Percentiles rank a stretch among this genome's conserved stretches.
These are phyloP conservation scores for Hylomyscus alleni DNA, from an alignment of 2,797 vertebrate species.

Conservation along the genomic window DNA sequence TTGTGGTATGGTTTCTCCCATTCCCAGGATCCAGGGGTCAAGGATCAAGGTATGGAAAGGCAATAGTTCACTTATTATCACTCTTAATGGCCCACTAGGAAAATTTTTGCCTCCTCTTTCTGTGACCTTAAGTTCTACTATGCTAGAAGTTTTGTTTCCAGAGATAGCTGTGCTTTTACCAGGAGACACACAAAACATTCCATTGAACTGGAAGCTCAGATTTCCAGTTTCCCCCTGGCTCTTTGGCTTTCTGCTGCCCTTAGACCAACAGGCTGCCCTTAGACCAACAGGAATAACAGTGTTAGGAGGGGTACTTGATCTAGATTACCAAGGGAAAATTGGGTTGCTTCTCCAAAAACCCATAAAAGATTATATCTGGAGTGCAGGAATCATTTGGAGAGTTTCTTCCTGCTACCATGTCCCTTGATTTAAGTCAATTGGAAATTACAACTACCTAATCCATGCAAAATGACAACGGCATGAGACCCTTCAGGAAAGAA, in stretches of 20 bases:
- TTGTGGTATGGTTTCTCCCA: background rate
- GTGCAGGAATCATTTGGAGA: background rate
- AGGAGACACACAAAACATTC: background rate
- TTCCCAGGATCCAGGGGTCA: background rate
- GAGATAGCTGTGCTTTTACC: too few relatives aligned
- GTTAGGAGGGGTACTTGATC: background rate
- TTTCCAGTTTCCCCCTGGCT: too few relatives aligned
- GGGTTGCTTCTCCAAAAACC: background rate
- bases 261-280: background rate
- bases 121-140: background rate
- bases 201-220: background rate
- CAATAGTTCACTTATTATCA: background rate
- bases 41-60: background rate
- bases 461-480: background rate
- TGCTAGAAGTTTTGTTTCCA: background rate
- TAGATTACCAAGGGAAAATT: background rate
- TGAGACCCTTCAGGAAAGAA: background rate
- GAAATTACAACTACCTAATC: background rate
- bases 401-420: background rate
- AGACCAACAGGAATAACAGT: background rate
- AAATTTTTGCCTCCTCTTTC: background rate
- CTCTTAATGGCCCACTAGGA: background rate
- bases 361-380: background rate
- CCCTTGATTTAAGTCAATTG: background rate
- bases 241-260: background rate